Evolutionary conservation across 2,797 vertebrate species (phyloP), one percentile per base, ranked within the genome.

Genomic region (Neolamprologus multifasciatus): DNA sequence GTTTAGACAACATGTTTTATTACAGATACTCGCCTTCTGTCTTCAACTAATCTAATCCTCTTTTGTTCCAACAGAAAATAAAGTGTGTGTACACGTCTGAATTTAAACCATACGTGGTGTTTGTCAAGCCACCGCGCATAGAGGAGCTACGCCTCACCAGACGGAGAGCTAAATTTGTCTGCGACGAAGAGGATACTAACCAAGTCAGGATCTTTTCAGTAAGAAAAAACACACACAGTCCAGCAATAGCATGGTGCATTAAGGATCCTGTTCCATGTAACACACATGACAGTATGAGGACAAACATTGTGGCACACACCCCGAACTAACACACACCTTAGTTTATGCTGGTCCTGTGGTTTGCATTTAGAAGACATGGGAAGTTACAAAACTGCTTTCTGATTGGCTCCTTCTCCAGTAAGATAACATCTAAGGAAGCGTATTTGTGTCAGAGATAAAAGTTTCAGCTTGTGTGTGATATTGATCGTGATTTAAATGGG

Each of bases 101-200:
- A 94, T 98, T 98, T 95, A 98, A 98, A 92, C 98, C 98, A 1
- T 98, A 97, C 86, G 98, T 99, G 94, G 98, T 99, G 96, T 99
- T 99, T 91, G 97, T 98, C 96, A 99, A 98, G 89, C 98, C 98
- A 40, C 98, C 98, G 0, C 93, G 95, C 0, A 95, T 98, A 19
- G 97, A 99, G 79, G 96, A 97, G 89, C 96, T 99, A 67, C 97
- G 97, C 90, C 97, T 98, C 83, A 99, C 98, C 59, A 97, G 98
- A 91, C 97, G 96, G 95, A 97, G 97, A 90, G 97, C 97, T 13
- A 98, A 97, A 92, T 96, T 98, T 87, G 95, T 97, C 95, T 96
- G 97, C 79, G 93, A 96, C 76, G 96, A 96, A 90, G 97, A 97
- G 79, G 97, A 97, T 69, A 93, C 94, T 31, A 96, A 89, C 62